These are phyloP conservation scores for Aurelia sp. DNA, from an alignment of 30 jellyfish, hydroid and myxozoan genomes.

Conservation along the genomic window DNA sequence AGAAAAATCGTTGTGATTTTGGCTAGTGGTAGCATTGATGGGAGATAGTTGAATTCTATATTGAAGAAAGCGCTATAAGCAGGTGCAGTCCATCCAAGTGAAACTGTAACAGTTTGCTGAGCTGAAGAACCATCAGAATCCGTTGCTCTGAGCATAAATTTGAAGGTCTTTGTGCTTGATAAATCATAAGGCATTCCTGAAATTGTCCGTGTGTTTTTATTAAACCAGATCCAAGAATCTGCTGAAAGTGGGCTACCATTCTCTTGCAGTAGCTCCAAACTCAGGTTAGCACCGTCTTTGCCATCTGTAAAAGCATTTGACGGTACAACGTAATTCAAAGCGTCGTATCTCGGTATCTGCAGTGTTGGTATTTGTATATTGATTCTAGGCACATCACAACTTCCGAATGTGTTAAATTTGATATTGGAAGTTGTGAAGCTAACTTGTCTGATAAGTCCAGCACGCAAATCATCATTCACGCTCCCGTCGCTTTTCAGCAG, in stretches of 20 bases:
- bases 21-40: slow-evolving; percentile 43
- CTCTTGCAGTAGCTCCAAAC: slow-evolving; percentile 22
- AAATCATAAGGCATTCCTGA: slow-evolving; percentile 71
- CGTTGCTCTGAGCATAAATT: slow-evolving; percentile 55
- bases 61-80: slow-evolving; percentile 28
- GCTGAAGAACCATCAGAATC: slow-evolving; percentile 44
- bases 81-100: slow-evolving; percentile 56
- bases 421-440: slow-evolving; percentile 14
- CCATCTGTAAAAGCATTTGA: slow-evolving; percentile 70
- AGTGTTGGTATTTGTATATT: slow-evolving; percentile 60
- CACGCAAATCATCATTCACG: slow-evolving; percentile 5
- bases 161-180: slow-evolving; percentile 13
- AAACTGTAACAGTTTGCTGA: slow-evolving; percentile 28
- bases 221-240: slow-evolving; percentile 81
- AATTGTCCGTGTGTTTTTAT: slow-evolving; percentile 55
- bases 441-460: slow-evolving; percentile 4
- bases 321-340: slow-evolving; percentile 60
- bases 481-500: slow-evolving; percentile 42
- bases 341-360: slow-evolving; percentile 65
- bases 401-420: slow-evolving; percentile 26
- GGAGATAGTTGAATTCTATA: slow-evolving; percentile 28
- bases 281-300: slow-evolving; percentile 33
- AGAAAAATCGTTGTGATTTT: slow-evolving; percentile 45
- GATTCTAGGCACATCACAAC: slow-evolving; percentile 65
- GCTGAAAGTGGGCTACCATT: slow-evolving; percentile 49